Percentiles rank a stretch among this genome's conserved stretches.
Evolutionary conservation across 2,797 vertebrate genomes (phyloP).

Genomic region (Chromis chromis): DNA sequence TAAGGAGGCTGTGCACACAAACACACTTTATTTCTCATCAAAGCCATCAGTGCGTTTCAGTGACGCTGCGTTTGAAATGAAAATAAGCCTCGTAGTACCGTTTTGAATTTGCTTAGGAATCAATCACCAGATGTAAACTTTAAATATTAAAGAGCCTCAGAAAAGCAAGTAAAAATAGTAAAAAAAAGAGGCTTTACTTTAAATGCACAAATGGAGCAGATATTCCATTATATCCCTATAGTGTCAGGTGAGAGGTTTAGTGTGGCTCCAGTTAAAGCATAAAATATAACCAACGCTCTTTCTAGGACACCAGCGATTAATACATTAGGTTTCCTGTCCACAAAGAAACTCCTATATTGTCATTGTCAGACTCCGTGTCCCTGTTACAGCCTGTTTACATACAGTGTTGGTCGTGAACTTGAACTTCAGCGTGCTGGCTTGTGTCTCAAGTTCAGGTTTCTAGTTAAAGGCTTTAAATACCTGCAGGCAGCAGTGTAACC

Average conservation of each 20-base stretch:
- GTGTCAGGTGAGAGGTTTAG: conserved; percentile 11
- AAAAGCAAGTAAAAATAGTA: too few relatives aligned
- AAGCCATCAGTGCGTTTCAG: conserved; percentile 5
- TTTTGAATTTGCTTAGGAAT: neutral
- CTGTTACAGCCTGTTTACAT: conserved; percentile 30
- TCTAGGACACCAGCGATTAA: conserved; percentile 3
- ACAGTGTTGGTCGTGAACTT: conserved; percentile 60
- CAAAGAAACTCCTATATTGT: conserved; percentile 7
- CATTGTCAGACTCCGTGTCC: neutral
- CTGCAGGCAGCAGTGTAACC: conserved; percentile 57
- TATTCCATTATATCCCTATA: conserved; percentile 13
- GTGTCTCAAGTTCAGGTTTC: conserved; percentile 55
- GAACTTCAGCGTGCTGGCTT: conserved; percentile 51
- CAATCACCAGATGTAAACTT: neutral
- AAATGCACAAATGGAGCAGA: conserved; percentile 5
- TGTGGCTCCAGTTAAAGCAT: conserved; percentile 36
- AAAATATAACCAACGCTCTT: conserved; percentile 40
- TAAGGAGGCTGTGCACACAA: neutral
- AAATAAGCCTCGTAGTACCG: neutral
- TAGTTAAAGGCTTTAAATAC: conserved; percentile 66
- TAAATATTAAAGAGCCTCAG: too few relatives aligned
- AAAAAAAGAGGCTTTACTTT: neutral
- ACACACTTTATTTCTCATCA: conserved; percentile 9
- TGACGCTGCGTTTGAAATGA: conserved; percentile 4
- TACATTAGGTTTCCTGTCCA: neutral